These are phyloP conservation scores for Leptinotarsa tumamoca DNA, from an alignment of 2,888 invertebrate species.

Conservation along the genomic window DNA sequence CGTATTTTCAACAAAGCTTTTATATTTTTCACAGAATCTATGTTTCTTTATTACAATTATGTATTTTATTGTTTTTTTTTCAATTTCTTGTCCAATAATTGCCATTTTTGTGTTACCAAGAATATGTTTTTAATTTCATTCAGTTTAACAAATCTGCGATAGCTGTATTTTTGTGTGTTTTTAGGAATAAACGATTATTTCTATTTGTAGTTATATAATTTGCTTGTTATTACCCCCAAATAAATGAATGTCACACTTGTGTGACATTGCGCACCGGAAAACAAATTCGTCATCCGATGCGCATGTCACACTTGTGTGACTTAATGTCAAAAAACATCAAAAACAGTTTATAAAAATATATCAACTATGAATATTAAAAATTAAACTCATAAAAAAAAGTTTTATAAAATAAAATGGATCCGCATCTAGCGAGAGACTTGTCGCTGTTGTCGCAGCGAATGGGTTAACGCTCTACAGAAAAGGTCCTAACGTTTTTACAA, in stretches of 20 bases:
- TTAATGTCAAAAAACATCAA: constrained; percentile 1
- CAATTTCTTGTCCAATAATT: background rate
- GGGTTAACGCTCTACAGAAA: background rate
- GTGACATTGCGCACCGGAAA: constrained; percentile 1
- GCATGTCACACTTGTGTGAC: background rate
- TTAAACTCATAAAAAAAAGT: background rate
- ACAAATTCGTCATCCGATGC: constrained; percentile 1
- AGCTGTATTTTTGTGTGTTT: constrained; percentile 1
- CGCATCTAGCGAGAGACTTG: background rate
- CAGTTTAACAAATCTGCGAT: background rate
- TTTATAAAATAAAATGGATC: background rate
- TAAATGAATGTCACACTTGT: background rate
- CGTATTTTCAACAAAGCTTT: background rate
- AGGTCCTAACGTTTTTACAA: too few species aligned
- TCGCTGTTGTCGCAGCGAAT: background rate
- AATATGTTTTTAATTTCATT: constrained; percentile 1
- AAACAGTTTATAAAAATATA: background rate
- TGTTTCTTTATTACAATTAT: background rate
- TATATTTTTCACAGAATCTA: constrained; percentile 1
- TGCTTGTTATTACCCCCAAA: constrained; percentile 1
- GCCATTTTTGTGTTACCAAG: background rate
- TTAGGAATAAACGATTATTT: background rate
- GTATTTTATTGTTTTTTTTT: constrained; percentile 1
- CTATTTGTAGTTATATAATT: constrained; percentile 1
- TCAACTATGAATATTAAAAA: background rate